Evolutionary conservation across 2,113 vertebrate genomes (phyloP), one percentile per base, ranked within the genome.

Genomic region (Athene noctua): DNA sequence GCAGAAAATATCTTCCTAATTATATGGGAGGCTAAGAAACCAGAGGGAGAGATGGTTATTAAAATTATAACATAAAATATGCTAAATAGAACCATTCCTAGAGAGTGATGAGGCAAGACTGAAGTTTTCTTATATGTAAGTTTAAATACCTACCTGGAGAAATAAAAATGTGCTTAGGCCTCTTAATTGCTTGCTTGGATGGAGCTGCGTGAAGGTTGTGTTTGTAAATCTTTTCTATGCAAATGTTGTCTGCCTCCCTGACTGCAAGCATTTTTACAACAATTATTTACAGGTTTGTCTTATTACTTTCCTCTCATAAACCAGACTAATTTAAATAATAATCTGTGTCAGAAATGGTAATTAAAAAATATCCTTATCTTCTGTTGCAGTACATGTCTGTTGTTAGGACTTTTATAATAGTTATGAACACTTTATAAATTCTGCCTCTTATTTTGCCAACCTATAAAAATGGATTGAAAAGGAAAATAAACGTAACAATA

Each of bases 321-420:
- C 82, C 68, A 94, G 74, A 80, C 74, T 90, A 90, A 96, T 98
- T 97, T 96, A 97, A 97, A 97, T 98, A 98, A 94, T 93, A 93
- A 92, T 97, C 97, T 95, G 72, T 96, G 96, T 97, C 95, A 97
- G 97, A 97, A 97, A 93, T 96, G 40, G 91, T 97, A 94, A 97
- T 98, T 97, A 97, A 97, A 98, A 97, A 96, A 93, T 95, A 98
- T 92, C 44, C 97, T 98, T 97, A 97, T 98, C 97, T 96, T 61
- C 80, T 93, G 80, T 87, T 94, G 87, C 96, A 97, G 71, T 96
- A 38, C 95, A 73, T 90, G 92, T 97, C 91, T 96, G 67, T 81
- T 86, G 34, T 95, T 96, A 96, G 47, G 86, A 95, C 82, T 93
- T 97, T 90, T 94, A 90, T 84, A 96, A 79, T 96, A 97, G 92